These are phyloP conservation scores for Zaprionus kolodkinae DNA, from an alignment of 1,140 invertebrate genomes.

Conservation along the genomic window DNA sequence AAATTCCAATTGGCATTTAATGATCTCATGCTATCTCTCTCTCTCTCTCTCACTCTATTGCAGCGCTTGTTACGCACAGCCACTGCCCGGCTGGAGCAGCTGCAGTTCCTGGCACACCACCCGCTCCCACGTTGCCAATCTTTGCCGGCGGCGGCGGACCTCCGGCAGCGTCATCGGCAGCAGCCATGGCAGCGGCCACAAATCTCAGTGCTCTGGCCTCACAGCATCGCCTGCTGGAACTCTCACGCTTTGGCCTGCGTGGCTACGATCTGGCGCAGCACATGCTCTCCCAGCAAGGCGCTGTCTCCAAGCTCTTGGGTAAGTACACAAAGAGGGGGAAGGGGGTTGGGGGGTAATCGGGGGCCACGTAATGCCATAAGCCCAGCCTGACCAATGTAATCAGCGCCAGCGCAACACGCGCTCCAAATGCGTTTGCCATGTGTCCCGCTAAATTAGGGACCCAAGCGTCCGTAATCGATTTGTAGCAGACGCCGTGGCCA, in stretches of 20 bases:
- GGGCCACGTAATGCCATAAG: neutral
- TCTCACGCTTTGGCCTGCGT: constrained; percentile 92
- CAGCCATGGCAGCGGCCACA: constrained; percentile 84
- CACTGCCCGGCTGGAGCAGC: constrained; percentile 83
- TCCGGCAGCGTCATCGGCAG: constrained; percentile 60
- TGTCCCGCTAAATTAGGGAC: constrained; percentile 59
- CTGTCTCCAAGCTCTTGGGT: constrained; percentile 95
- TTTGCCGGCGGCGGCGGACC: constrained; percentile 71
- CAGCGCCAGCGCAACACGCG: constrained; percentile 59
- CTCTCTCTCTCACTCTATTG: constrained; percentile 26
- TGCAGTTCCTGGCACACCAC: constrained; percentile 84
- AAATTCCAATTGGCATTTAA: constrained; percentile 82
- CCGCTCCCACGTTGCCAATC: constrained; percentile 82
- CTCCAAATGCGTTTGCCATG: constrained; percentile 74
- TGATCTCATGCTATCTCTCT: constrained; percentile 47
- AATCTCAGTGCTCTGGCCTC: constrained; percentile 89
- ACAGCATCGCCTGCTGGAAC: constrained; percentile 91
- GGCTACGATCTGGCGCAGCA: constrained; percentile 96
- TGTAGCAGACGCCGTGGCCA: constrained; percentile 33
- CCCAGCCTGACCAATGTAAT: constrained; percentile 68
- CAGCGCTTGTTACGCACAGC: constrained; percentile 61
- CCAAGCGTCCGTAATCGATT: constrained; percentile 75
- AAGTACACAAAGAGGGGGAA: constrained; percentile 83
- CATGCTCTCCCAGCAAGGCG: constrained; percentile 94
- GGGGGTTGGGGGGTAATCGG: too few relatives aligned